Base-by-base conservation (phyloP, 2,797 vertebrate genomes). In the Chanos chanos region DNA sequence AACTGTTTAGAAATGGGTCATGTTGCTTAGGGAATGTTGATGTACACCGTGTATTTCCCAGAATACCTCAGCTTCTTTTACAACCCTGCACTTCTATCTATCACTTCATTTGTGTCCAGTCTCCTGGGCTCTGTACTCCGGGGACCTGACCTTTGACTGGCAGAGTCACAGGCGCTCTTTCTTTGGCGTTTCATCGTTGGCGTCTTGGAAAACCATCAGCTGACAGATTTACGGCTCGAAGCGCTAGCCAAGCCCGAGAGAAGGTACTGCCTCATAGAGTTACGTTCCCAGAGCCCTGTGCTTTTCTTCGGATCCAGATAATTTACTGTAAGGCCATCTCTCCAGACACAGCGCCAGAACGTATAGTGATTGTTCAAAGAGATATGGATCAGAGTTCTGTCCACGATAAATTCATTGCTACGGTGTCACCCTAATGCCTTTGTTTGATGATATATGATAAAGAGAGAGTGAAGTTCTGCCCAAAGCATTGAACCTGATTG, bases 181-280 rank as follows among this genome's bases (percentile, higher is more conserved):
- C 76, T 71, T 66, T 73, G 77, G 76, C 64, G 62, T 68, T 60
- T 56, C 68, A 76, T 75, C 66, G 52, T 41, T 72, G 67, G 73
- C 75, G 74, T 82, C 85, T 85, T 86, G 82, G 84, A 86, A 89
- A 88, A 83, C 79, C 59, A 73, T 79, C 56, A n/a, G 78, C 40
- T 36, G 81, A 71, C 85, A 87, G 89, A 89, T 90, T 89, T 89
- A 91, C 79, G 31, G 81, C 77, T 78, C 65, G 70, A 44, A 34
- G 40, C 76, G 57, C 81, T 56, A 58, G 72, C 61, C 45, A 68
- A 77, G 76, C 75, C 77, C 70, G 49, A 52, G 64, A 76, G 76
- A 78, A 82, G 79, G 84, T 82, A 83, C 73, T 73, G 31, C 37
- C 66, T 77, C 58, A 25, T 71, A 40, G 73, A 69, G 71, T 81